These are phyloP conservation scores for Dorcus parallelipipedus DNA, from an alignment of 2,888 invertebrate species.

Conservation along the genomic window DNA sequence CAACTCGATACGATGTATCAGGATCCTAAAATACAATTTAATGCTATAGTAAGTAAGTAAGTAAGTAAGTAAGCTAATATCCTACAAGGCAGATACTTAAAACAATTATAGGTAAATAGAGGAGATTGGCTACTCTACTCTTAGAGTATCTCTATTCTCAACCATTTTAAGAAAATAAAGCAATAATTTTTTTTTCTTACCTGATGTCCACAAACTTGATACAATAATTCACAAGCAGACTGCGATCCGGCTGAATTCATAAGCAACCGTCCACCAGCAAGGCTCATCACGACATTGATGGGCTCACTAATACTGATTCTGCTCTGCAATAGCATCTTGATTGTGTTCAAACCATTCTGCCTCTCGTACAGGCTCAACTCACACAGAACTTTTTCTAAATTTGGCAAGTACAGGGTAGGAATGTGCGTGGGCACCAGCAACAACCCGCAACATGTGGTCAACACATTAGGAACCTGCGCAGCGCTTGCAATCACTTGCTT, in stretches of 20 bases:
- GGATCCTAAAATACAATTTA: conserved; percentile 44
- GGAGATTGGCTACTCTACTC: too few relatives aligned
- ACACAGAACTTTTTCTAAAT: conserved; percentile 66
- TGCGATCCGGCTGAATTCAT: conserved; percentile 50
- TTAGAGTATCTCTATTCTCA: too few relatives aligned
- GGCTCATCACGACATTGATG: conserved; percentile 36
- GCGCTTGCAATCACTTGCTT: conserved; percentile 59
- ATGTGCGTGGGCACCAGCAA: conserved; percentile 65
- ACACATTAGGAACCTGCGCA: conserved; percentile 62
- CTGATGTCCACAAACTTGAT: conserved; percentile 67
- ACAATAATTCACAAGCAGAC: conserved; percentile 76
- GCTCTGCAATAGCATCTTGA: conserved; percentile 59
- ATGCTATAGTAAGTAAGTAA: too few relatives aligned
- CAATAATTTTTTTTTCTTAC: conserved; percentile 26
- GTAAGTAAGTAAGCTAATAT: too few relatives aligned
- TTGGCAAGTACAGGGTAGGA: conserved; percentile 59
- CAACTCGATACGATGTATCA: conserved; percentile 59
- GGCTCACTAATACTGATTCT: conserved; percentile 47
- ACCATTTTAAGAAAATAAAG: too few relatives aligned
- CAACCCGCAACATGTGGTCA: conserved; percentile 69
- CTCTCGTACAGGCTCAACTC: conserved; percentile 65
- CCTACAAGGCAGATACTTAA: too few relatives aligned
- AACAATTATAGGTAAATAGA: too few relatives aligned
- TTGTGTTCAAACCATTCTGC: conserved; percentile 57
- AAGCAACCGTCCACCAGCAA: conserved; percentile 39